phyloP scores from a whole-genome alignment of 2,113 vertebrate genomes.

The Cavia porcellus region DNA sequence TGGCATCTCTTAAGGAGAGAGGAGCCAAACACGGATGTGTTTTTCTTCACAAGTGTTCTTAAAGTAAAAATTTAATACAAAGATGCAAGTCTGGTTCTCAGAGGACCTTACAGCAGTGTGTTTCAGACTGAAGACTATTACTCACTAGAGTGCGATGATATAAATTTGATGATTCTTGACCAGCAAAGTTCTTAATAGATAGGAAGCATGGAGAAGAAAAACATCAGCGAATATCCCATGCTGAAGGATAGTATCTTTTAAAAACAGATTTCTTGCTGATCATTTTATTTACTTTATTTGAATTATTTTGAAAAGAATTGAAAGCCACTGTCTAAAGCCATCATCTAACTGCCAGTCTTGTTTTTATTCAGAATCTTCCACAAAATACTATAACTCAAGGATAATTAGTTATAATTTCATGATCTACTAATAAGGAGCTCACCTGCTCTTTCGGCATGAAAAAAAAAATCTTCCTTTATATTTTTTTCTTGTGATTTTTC shows the following conservation, averaged over 20 bases:
- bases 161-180: conserved; percentile 35
- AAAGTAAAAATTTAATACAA: conserved; percentile 48
- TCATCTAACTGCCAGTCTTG: not conserved
- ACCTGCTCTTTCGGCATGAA: not conserved
- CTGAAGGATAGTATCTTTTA: not conserved
- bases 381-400: conserved; percentile 16
- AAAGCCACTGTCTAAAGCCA: not conserved
- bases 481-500: not conserved
- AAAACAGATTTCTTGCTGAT: not conserved
- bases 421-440: not conserved
- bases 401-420: conserved; percentile 52
- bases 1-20: not conserved
- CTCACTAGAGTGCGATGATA: conserved; percentile 24
- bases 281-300: not conserved
- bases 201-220: conserved; percentile 17
- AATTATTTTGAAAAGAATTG: conserved; percentile 34
- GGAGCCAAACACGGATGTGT: not conserved
- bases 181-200: not conserved
- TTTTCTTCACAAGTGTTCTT: conserved; percentile 41
- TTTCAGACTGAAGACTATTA: conserved; percentile 26
- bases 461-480: not conserved
- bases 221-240: not conserved
- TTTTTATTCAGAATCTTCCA: conserved; percentile 33
- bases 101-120: not conserved
- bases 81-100: conserved; percentile 25